Conservation (phyloP, 1,140 invertebrate species). For the Drosophila sechellia region DNA sequence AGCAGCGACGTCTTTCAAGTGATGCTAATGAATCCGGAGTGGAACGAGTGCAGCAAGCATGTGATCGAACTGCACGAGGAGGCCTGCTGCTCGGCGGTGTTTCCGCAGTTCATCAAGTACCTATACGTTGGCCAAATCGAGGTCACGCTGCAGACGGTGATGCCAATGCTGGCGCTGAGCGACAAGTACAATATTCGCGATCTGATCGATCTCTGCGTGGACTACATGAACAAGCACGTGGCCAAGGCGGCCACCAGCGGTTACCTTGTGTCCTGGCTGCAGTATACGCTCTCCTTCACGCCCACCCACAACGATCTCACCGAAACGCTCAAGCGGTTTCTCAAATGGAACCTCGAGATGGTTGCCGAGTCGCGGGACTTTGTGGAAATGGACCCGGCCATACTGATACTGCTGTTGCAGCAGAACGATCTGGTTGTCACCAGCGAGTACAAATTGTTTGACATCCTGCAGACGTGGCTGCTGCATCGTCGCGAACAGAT, state of each 20-base stretch:
- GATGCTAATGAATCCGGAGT: constrained; percentile 97
- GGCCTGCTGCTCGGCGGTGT: constrained; percentile 92
- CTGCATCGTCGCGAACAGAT: constrained; percentile 87
- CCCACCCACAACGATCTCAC: constrained; percentile 90
- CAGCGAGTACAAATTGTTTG: constrained; percentile 94
- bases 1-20: constrained; percentile 98
- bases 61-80: constrained; percentile 94
- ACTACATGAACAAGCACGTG: constrained; percentile 95
- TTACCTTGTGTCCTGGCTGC: constrained; percentile 94
- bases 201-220: constrained; percentile 91
- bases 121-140: constrained; percentile 96
- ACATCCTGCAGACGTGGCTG: constrained; percentile 91
- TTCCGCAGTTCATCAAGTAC: constrained; percentile 95
- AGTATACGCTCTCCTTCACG: constrained; percentile 93
- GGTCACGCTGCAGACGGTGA: constrained; percentile 92
- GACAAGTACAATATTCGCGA: constrained; percentile 98
- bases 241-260: constrained; percentile 92
- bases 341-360: constrained; percentile 96
- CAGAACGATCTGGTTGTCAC: constrained; percentile 95
- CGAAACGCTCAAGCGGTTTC: constrained; percentile 90
- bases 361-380: constrained; percentile 93
- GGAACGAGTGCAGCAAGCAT: constrained; percentile 95
- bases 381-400: constrained; percentile 91
- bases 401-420: constrained; percentile 91
- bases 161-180: constrained; percentile 93